phyloP scores from a whole-genome alignment of 2,797 vertebrate species.

The Sebastes paucispinis region DNA sequence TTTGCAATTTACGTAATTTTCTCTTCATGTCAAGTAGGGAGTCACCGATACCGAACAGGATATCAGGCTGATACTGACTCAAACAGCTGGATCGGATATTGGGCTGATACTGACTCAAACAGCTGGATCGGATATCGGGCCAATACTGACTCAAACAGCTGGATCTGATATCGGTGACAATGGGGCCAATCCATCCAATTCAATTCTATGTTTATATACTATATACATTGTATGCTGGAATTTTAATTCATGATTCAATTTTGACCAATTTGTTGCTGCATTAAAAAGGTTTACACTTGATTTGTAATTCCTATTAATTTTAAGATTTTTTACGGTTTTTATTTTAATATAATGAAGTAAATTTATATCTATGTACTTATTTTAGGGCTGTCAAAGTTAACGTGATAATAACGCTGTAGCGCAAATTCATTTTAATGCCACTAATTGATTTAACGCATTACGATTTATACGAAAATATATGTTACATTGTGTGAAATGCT shows the following conservation, averaged over 20 bases:
- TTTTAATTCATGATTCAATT: neutral
- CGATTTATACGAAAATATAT: too few species aligned
- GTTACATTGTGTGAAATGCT: too few species aligned
- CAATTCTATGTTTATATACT: neutral
- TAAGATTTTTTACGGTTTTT: neutral
- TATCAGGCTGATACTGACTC: too few species aligned
- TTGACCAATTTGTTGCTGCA: neutral
- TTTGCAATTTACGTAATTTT: slow-evolving; percentile 9
- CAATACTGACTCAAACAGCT: too few species aligned
- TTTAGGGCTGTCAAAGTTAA: neutral
- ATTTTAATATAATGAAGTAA: neutral
- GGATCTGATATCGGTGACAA: neutral
- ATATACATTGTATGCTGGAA: neutral
- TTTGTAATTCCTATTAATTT: neutral
- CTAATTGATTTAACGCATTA: too few species aligned
- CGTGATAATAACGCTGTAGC: too few species aligned
- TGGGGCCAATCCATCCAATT: too few species aligned
- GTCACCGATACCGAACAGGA: neutral
- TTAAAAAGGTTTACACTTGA: neutral
- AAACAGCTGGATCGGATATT: too few species aligned
- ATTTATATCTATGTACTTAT: neutral
- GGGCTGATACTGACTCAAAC: too few species aligned
- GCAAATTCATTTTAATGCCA: too few species aligned
- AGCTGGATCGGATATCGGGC: too few species aligned
- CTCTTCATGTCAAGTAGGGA: neutral